Percentiles rank a stretch among this genome's conserved stretches.
Evolutionary conservation across 2,797 vertebrate genomes (phyloP).

Genomic region (Molossus molossus): DNA sequence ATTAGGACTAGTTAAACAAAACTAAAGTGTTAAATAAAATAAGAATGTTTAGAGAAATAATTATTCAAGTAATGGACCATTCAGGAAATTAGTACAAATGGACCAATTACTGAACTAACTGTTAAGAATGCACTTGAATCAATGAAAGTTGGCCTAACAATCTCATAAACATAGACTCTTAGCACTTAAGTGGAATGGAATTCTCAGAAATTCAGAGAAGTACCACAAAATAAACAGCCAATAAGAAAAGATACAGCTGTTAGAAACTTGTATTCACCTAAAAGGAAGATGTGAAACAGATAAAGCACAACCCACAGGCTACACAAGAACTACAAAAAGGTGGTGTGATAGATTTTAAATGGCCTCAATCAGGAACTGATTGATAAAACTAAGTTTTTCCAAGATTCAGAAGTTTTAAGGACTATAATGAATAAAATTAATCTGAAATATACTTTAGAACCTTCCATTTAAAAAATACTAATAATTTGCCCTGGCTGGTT

Average conservation of each 20-base stretch:
- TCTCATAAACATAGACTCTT: conserved; percentile 60
- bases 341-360: neutral
- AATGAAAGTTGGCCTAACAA: conserved; percentile 49
- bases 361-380: neutral
- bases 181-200: conserved; percentile 39
- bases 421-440: neutral
- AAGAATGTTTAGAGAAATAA: conserved; percentile 32
- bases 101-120: conserved; percentile 49
- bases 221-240: neutral
- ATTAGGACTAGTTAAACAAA: conserved; percentile 48
- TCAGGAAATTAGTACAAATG: conserved; percentile 77
- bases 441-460: neutral
- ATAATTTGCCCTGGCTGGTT: too few species aligned
- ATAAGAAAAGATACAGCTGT: conserved; percentile 28
- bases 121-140: conserved; percentile 54
- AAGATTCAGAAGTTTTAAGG: neutral
- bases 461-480: neutral
- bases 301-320: neutral
- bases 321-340: neutral
- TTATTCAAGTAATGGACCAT: conserved; percentile 35
- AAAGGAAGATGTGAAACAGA: neutral
- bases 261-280: conserved; percentile 25
- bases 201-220: neutral
- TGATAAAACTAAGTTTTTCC: neutral
- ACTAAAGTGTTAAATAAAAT: conserved; percentile 16